Evolutionary conservation across 2,888 invertebrate species (phyloP).

Genomic region (Cephus sareptanus): DNA sequence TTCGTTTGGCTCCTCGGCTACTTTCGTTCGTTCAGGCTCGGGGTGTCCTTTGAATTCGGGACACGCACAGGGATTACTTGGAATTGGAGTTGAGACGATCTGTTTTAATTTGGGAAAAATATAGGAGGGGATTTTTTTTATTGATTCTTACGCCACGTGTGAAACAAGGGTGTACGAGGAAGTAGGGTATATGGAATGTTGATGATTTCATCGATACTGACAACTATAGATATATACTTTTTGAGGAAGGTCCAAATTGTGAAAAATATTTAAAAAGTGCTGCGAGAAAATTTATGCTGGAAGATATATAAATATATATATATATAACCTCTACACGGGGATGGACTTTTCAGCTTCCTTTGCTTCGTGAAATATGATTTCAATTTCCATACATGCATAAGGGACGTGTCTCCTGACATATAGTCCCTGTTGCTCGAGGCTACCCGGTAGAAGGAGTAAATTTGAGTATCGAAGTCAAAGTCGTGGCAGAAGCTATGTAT

Average conservation of each 20-base stretch:
- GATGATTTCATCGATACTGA: too few relatives aligned
- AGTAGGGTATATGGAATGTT: background rate
- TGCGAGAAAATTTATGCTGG: too few relatives aligned
- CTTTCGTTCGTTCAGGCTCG: background rate
- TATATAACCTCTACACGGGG: background rate
- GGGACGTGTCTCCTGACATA: background rate
- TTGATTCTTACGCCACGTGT: background rate
- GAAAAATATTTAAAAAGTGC: too few relatives aligned
- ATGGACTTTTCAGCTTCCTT: background rate
- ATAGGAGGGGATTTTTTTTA: background rate
- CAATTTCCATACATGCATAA: background rate
- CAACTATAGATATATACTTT: background rate
- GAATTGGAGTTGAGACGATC: background rate
- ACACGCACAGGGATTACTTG: background rate
- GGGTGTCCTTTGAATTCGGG: background rate
- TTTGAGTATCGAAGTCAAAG: background rate
- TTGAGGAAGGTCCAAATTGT: background rate
- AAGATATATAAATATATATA: background rate
- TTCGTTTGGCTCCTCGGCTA: background rate
- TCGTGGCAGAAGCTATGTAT: background rate
- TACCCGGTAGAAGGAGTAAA: background rate
- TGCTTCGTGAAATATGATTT: conserved; percentile 2
- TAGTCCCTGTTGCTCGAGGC: background rate
- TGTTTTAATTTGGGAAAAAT: background rate
- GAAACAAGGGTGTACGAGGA: background rate